Conservation (phyloP, 2,797 vertebrate species). For the Monodelphis domestica region DNA sequence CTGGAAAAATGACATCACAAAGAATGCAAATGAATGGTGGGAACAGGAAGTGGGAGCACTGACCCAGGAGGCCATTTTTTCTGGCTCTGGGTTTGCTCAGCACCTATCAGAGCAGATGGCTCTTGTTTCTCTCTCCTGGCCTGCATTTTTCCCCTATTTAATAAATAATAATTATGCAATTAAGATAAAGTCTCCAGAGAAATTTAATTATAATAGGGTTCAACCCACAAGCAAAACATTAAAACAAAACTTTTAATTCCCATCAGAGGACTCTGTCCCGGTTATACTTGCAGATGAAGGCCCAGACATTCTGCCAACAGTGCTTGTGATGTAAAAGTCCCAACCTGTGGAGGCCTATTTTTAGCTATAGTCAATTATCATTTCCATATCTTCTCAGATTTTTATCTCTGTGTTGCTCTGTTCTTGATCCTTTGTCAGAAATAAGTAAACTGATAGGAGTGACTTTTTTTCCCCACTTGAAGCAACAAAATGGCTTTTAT, state of each 20-base stretch:
- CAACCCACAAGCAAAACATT: slow-evolving; percentile 20
- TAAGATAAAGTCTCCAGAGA: no score
- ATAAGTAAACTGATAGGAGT: not conserved
- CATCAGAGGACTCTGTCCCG: not conserved
- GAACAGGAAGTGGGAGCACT: no score
- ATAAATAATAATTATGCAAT: no score
- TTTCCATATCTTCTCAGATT: slow-evolving; percentile 53
- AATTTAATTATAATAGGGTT: no score
- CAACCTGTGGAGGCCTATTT: slow-evolving; percentile 57
- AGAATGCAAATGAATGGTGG: no score
- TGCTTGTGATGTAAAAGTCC: slow-evolving; percentile 25
- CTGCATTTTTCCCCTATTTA: no score
- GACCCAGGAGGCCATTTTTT: no score
- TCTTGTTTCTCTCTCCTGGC: no score
- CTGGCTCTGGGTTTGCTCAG: no score
- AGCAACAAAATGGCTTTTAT: slow-evolving; percentile 44
- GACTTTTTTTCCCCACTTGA: slow-evolving; percentile 30
- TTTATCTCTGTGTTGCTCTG: slow-evolving; percentile 57
- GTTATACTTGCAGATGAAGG: slow-evolving; percentile 33
- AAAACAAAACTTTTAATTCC: not conserved
- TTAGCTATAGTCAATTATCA: slow-evolving; percentile 65
- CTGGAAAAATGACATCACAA: no score
- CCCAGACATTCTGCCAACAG: slow-evolving; percentile 26
- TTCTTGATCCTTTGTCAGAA: slow-evolving; percentile 55
- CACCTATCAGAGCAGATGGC: no score